A percentile compares a stretch with the other conserved stretches of the same genome.
Evolutionary conservation across 2,888 invertebrate species (phyloP).

Genomic region (Rhorus exstirpatorius): DNA sequence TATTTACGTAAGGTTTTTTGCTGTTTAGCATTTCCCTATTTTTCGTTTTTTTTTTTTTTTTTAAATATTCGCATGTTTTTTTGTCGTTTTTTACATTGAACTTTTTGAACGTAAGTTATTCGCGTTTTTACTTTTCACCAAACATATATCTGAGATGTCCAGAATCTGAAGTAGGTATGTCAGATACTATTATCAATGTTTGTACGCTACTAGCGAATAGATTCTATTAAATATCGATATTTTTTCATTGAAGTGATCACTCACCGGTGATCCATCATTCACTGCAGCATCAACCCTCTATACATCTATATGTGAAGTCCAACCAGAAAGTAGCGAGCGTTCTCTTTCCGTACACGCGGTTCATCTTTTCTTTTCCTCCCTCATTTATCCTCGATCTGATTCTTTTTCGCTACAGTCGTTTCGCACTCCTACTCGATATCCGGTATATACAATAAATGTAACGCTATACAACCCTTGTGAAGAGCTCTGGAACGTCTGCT

Average conservation of each 20-base stretch:
- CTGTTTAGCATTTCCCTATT: not conserved
- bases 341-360: too few relatives aligned
- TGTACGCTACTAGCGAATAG: not conserved
- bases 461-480: not conserved
- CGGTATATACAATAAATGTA: constrained; percentile 43
- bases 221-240: too few relatives aligned
- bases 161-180: too few relatives aligned
- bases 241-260: not conserved
- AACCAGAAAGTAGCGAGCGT: too few relatives aligned
- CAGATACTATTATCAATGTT: not conserved
- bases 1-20: not conserved
- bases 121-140: too few relatives aligned
- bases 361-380: not conserved
- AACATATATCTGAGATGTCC: too few relatives aligned
- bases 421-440: constrained; percentile 63
- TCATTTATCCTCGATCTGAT: constrained; percentile 13
- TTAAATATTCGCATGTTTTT: too few relatives aligned
- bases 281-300: not conserved
- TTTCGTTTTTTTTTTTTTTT: not conserved
- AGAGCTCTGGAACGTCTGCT: constrained; percentile 59
- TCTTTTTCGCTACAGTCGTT: constrained; percentile 54
- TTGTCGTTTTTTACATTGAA: too few relatives aligned
- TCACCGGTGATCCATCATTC: constrained; percentile 36
- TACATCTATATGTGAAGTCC: not conserved
- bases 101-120: too few relatives aligned